Conservation (phyloP, 2,888 invertebrate genomes). For the Tiliacea aurago region DNA sequence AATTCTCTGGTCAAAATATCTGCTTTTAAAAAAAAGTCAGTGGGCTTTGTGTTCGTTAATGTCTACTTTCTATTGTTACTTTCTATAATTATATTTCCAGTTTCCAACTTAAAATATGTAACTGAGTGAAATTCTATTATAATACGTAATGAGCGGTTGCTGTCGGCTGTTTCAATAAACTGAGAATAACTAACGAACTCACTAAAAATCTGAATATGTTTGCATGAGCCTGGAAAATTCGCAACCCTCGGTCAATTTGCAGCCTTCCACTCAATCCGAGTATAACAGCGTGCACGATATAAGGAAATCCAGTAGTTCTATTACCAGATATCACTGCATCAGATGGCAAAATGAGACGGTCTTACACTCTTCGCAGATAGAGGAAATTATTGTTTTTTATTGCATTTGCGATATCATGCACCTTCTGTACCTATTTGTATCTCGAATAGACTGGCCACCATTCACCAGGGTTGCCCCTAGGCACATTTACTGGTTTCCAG, state of each 20-base stretch:
- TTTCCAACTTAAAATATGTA: background rate
- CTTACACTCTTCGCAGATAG: background rate
- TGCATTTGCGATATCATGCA: background rate
- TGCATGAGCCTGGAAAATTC: slow-evolving; percentile 1
- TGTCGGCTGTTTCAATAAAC: slow-evolving; percentile 6
- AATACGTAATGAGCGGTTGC: background rate
- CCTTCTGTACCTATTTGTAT: background rate
- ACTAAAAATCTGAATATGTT: slow-evolving; percentile 37
- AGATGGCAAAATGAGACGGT: background rate
- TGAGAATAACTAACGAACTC: slow-evolving; percentile 35
- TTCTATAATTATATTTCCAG: no score
- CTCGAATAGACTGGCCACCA: background rate
- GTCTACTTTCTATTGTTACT: no score
- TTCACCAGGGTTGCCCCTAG: background rate
- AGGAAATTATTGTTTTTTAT: background rate
- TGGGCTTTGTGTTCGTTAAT: no score
- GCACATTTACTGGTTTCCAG: background rate
- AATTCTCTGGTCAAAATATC: no score
- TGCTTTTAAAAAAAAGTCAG: no score
- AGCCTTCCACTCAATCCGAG: background rate
- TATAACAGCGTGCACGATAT: background rate
- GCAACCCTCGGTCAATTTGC: background rate
- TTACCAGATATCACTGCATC: background rate
- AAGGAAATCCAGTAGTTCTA: background rate
- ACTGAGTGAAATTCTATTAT: slow-evolving; percentile 1